Conservation (phyloP, 2,888 invertebrate species). For the Pseudanteris insignis region DNA sequence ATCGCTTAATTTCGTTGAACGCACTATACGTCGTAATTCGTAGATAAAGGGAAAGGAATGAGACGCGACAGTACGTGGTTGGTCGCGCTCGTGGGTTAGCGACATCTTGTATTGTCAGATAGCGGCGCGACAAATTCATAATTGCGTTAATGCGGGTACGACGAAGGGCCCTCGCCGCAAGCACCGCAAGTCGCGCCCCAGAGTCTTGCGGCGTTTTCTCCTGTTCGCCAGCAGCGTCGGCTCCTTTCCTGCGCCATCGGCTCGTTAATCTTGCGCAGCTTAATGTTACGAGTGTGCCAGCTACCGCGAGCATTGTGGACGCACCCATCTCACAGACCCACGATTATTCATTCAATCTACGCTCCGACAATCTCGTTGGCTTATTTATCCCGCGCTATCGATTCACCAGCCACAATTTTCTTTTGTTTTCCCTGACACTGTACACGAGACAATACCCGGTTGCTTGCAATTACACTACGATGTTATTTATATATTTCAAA, state of each 20-base stretch:
- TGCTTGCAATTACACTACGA: too few species aligned
- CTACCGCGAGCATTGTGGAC: slow-evolving; percentile 54
- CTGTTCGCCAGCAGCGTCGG: slow-evolving; percentile 25
- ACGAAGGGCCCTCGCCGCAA: slow-evolving; percentile 56
- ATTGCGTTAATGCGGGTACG: slow-evolving; percentile 64
- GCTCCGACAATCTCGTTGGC: slow-evolving; percentile 35
- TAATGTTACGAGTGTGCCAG: slow-evolving; percentile 52
- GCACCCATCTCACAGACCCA: slow-evolving; percentile 47
- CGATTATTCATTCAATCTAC: slow-evolving; percentile 60
- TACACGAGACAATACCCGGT: too few species aligned
- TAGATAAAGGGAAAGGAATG: slow-evolving; percentile 32
- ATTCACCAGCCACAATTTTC: slow-evolving; percentile 30
- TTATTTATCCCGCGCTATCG: slow-evolving; percentile 49
- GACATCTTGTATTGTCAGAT: slow-evolving; percentile 67
- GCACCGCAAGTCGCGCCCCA: slow-evolving; percentile 59
- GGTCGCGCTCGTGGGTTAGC: slow-evolving; percentile 50
- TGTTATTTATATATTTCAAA: too few species aligned
- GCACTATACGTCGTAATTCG: slow-evolving; percentile 38
- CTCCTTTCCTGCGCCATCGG: slow-evolving; percentile 37
- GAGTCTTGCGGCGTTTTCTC: slow-evolving; percentile 55
- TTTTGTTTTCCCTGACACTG: slow-evolving; percentile 13
- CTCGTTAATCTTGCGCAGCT: slow-evolving; percentile 64
- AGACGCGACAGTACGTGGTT: slow-evolving; percentile 41
- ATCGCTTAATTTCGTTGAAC: slow-evolving; percentile 24
- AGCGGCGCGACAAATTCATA: slow-evolving; percentile 65